Conservation (phyloP, 2,113 vertebrate genomes). For the Corvus cornix region DNA sequence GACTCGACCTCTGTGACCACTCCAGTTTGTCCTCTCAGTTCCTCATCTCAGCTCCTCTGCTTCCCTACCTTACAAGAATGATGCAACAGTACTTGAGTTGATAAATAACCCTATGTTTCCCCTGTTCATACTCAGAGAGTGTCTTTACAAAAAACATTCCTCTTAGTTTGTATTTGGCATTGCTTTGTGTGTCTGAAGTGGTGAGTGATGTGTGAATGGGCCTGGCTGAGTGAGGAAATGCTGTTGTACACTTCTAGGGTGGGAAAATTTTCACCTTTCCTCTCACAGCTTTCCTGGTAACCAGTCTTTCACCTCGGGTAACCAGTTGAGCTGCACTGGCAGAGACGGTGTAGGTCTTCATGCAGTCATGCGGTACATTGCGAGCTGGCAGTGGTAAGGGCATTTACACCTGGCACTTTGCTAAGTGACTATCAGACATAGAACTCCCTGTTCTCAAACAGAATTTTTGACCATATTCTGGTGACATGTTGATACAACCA, state of each 20-base stretch:
- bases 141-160: constrained; percentile 77
- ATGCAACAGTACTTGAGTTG: constrained; percentile 70
- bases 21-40: constrained; percentile 60
- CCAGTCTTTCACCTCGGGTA: not conserved
- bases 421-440: constrained; percentile 1
- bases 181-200: constrained; percentile 33
- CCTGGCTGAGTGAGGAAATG: constrained; percentile 41
- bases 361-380: not conserved
- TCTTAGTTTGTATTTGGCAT: constrained; percentile 63
- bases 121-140: constrained; percentile 57
- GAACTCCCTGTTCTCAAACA: constrained; percentile 10
- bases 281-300: constrained; percentile 15
- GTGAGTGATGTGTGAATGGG: constrained; percentile 46
- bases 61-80: constrained; percentile 69
- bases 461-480: constrained; percentile 14
- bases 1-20: constrained; percentile 35
- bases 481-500: constrained; percentile 15
- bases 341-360: constrained; percentile 16
- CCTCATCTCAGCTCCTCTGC: constrained; percentile 72
- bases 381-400: constrained; percentile 3
- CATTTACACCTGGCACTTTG: constrained; percentile 48
- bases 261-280: not conserved
- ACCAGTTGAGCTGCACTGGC: not conserved
- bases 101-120: constrained; percentile 56
- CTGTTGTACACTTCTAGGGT: constrained; percentile 59